Percentiles rank a stretch among this genome's conserved stretches.
Conservation (phyloP, 2,888 invertebrate genomes). For the Nyleta sp. region DNA sequence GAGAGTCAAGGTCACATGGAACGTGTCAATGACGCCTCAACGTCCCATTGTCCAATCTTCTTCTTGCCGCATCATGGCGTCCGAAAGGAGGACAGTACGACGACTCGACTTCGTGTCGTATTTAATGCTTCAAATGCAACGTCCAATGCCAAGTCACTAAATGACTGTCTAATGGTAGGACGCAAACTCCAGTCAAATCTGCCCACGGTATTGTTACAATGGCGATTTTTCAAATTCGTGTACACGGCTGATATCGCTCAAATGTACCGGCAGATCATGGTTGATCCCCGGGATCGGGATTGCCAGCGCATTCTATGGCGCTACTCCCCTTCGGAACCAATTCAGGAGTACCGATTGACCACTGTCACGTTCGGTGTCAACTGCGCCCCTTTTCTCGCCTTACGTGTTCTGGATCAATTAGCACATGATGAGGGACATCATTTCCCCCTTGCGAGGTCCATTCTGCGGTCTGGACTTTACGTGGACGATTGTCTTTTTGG, state of each 20-base stretch:
- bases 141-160: not conserved
- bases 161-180: constrained; percentile 3
- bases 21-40: not conserved
- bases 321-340: not conserved
- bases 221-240: constrained; percentile 13
- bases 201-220: not conserved
- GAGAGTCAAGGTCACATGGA: constrained; percentile 34
- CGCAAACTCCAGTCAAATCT: constrained; percentile 18
- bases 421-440: not conserved
- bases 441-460: constrained; percentile 1
- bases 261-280: constrained; percentile 31
- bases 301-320: constrained; percentile 27
- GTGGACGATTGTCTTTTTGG: constrained; percentile 37
- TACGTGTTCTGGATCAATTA: constrained; percentile 3
- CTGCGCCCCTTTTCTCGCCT: constrained; percentile 10
- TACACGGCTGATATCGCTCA: constrained; percentile 33
- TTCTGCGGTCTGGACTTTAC: constrained; percentile 9
- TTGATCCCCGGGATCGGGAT: constrained; percentile 7
- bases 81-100: constrained; percentile 10
- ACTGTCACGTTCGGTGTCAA: constrained; percentile 1
- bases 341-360: not conserved
- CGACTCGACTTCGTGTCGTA: constrained; percentile 14
- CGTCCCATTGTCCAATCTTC: not conserved
- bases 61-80: constrained; percentile 32
- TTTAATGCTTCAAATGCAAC: constrained; percentile 18